phyloP scores from a whole-genome alignment of 2,113 vertebrate species.

The Stegastes partitus region DNA sequence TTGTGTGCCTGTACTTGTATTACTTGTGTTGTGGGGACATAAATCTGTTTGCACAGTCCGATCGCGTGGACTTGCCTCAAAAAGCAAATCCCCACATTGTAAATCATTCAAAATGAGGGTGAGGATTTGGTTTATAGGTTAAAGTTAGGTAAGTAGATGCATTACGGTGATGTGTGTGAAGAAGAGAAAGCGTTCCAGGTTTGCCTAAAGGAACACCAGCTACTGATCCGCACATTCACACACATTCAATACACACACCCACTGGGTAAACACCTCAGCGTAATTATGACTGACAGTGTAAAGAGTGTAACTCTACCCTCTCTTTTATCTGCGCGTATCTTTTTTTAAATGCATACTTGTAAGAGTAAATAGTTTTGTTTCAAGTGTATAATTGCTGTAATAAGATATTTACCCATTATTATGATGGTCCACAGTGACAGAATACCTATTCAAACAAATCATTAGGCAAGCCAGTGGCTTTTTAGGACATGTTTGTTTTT shows the following conservation, averaged over 20 bases:
- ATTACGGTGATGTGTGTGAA: background rate
- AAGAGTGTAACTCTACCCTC: background rate
- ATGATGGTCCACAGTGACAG: background rate
- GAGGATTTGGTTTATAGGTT: background rate
- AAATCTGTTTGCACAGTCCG: background rate
- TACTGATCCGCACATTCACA: background rate
- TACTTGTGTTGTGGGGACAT: background rate
- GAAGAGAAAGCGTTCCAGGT: conserved; percentile 6
- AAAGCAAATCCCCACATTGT: background rate
- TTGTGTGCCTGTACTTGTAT: background rate
- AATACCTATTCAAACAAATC: too few relatives aligned
- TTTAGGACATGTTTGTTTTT: too few relatives aligned
- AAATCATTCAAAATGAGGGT: background rate
- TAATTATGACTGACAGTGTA: conserved; percentile 25
- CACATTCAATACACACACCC: conserved; percentile 2
- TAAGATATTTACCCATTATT: background rate
- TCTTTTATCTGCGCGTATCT: background rate
- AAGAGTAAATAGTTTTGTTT: background rate
- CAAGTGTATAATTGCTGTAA: conserved; percentile 12
- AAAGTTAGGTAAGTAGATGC: background rate
- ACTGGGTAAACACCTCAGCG: conserved; percentile 27
- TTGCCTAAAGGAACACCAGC: conserved; percentile 15
- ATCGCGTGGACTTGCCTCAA: background rate
- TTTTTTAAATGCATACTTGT: background rate
- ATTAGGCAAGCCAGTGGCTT: too few relatives aligned